phyloP scores from a whole-genome alignment of 2,797 vertebrate genomes.

The Pseudochaenichthys georgianus region DNA sequence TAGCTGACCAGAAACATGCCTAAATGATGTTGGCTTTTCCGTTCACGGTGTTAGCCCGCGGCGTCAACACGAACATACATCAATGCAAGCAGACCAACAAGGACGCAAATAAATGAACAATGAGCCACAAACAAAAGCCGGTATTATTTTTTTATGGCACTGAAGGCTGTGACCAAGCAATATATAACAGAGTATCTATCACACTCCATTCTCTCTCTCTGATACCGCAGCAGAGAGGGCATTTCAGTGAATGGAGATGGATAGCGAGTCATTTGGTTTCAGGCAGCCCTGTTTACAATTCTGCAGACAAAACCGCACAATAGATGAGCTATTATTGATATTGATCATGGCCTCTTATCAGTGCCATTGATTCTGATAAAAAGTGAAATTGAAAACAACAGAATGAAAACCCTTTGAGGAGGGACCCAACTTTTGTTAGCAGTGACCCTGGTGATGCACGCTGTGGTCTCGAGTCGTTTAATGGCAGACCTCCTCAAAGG shows the following conservation, averaged over 20 bases:
- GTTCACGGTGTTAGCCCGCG: constrained; percentile 21
- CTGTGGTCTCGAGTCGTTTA: not conserved
- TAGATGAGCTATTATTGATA: constrained; percentile 74
- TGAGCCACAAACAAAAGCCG: constrained; percentile 51
- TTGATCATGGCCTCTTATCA: constrained; percentile 72
- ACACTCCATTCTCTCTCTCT: constrained; percentile 51
- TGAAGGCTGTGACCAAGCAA: constrained; percentile 60
- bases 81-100: constrained; percentile 47
- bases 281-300: constrained; percentile 68
- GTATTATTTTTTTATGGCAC: constrained; percentile 51
- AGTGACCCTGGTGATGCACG: not conserved
- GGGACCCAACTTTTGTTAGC: constrained; percentile 31
- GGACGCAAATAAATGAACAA: constrained; percentile 47
- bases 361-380: constrained; percentile 54
- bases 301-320: constrained; percentile 58
- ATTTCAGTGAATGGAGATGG: constrained; percentile 66
- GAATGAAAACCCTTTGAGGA: constrained; percentile 70
- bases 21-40: constrained; percentile 39
- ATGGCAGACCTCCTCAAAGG: constrained; percentile 64
- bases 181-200: constrained; percentile 63
- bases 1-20: constrained; percentile 69
- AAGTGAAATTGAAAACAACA: constrained; percentile 50
- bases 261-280: constrained; percentile 63
- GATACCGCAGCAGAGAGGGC: constrained; percentile 46
- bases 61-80: constrained; percentile 57